Evolutionary conservation across 2,113 vertebrate species (phyloP).

Genomic region (Mesocricetus auratus): DNA sequence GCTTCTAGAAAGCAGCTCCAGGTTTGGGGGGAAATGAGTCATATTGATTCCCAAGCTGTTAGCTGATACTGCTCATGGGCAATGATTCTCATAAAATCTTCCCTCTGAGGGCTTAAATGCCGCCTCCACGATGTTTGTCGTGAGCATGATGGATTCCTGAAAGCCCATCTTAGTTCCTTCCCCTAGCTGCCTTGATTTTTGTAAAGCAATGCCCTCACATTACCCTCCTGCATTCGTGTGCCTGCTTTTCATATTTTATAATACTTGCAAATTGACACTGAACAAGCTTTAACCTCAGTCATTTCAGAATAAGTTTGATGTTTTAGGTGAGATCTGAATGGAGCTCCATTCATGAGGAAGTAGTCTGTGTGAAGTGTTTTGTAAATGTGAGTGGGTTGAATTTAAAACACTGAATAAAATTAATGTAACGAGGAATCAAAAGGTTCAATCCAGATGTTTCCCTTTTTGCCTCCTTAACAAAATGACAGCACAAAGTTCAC

Average conservation of each 20-base stretch:
- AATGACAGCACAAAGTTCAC: background rate
- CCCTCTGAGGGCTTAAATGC: slow-evolving; percentile 6
- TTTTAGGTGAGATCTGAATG: slow-evolving; percentile 79
- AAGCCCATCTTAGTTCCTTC: background rate
- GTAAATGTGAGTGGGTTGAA: slow-evolving; percentile 81
- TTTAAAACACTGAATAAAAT: slow-evolving; percentile 82
- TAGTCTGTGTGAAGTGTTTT: slow-evolving; percentile 82
- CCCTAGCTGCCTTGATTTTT: slow-evolving; percentile 39
- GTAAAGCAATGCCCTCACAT: slow-evolving; percentile 17
- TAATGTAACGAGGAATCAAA: slow-evolving; percentile 74
- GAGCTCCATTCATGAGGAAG: slow-evolving; percentile 77
- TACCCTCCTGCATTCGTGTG: slow-evolving; percentile 42
- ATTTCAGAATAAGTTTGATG: slow-evolving; percentile 79
- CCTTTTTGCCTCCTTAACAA: background rate
- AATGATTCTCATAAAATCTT: slow-evolving; percentile 55
- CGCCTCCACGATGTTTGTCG: slow-evolving; percentile 7
- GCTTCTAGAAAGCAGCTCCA: slow-evolving; percentile 56
- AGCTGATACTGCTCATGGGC: background rate
- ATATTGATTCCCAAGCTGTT: slow-evolving; percentile 62
- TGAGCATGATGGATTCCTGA: slow-evolving; percentile 8
- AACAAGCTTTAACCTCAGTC: slow-evolving; percentile 77
- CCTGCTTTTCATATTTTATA: slow-evolving; percentile 68
- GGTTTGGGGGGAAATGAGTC: slow-evolving; percentile 42
- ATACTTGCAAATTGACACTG: slow-evolving; percentile 77
- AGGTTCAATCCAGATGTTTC: slow-evolving; percentile 74